phyloP scores from a whole-genome alignment of 2,113 vertebrate genomes.

The Scophthalmus maximus region DNA sequence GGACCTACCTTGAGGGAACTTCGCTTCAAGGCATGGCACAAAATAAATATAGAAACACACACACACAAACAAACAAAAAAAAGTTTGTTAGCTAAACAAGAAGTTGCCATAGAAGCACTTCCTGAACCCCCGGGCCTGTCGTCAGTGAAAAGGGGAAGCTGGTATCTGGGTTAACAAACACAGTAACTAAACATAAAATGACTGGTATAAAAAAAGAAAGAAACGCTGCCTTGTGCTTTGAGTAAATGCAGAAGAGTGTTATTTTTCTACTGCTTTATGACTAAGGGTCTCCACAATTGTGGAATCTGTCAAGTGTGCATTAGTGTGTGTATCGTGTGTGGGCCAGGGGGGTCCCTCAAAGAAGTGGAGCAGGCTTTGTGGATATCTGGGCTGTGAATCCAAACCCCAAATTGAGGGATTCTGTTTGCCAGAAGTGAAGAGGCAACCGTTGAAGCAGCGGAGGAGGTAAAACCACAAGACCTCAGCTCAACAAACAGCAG shows the following conservation, averaged over 20 bases:
- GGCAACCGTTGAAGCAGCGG: conserved; percentile 49
- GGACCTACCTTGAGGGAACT: conserved; percentile 82
- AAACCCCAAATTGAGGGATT: conserved; percentile 65
- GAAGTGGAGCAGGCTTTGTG: conserved; percentile 20
- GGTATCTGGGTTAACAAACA: conserved; percentile 18
- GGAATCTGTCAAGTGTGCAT: too few species aligned
- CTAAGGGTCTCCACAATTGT: neutral
- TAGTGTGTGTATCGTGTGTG: conserved; percentile 1
- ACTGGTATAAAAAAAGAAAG: too few species aligned
- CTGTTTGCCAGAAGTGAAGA: conserved; percentile 49
- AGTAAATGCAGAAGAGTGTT: neutral
- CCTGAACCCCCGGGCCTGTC: conserved; percentile 44
- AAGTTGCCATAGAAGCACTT: conserved; percentile 65
- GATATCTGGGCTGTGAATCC: conserved; percentile 39
- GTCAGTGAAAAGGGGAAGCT: conserved; percentile 37
- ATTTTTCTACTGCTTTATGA: conserved; percentile 1
- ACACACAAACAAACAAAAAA: conserved; percentile 54
- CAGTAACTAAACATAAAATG: too few species aligned
- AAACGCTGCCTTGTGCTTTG: neutral
- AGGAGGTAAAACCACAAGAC: conserved; percentile 49
- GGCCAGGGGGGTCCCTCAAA: conserved; percentile 10
- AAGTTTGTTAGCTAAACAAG: conserved; percentile 71
- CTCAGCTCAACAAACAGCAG: conserved; percentile 47
- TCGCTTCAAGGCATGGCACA: conserved; percentile 81
- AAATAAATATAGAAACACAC: conserved; percentile 74